Percentiles rank a stretch among this genome's conserved stretches.
These are phyloP conservation scores for Cydia amplana DNA, from an alignment of 1,140 invertebrate species.

Conservation along the genomic window DNA sequence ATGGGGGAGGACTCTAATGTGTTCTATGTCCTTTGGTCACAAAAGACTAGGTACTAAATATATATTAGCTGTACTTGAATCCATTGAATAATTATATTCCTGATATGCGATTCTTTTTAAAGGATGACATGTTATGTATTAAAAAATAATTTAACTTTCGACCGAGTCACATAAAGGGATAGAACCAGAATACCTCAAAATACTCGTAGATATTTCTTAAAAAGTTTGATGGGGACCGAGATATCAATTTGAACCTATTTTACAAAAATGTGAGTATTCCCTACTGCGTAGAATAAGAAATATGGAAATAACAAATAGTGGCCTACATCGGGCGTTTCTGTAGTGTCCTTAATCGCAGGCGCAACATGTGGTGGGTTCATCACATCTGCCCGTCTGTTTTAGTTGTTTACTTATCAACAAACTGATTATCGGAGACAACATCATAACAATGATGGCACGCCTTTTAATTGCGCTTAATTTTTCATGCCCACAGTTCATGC, in stretches of 20 bases:
- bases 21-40: too few relatives aligned
- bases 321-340: constrained; percentile 1
- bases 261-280: background rate
- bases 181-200: too few relatives aligned
- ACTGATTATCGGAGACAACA: constrained; percentile 5
- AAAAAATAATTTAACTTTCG: too few relatives aligned
- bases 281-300: constrained; percentile 1
- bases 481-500: background rate
- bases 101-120: too few relatives aligned
- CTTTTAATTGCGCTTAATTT: background rate
- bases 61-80: too few relatives aligned
- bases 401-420: background rate
- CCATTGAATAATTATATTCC: too few relatives aligned
- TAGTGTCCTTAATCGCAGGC: constrained; percentile 16
- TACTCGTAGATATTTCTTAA: background rate
- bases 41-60: too few relatives aligned
- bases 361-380: constrained; percentile 1
- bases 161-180: too few relatives aligned
- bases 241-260: background rate
- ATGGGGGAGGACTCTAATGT: too few relatives aligned
- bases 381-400: constrained; percentile 22
- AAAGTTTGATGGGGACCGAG: background rate
- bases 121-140: too few relatives aligned
- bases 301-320: background rate
- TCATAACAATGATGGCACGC: background rate